phyloP scores from a whole-genome alignment of 2,888 invertebrate species.

The Leucophenga maculata region DNA sequence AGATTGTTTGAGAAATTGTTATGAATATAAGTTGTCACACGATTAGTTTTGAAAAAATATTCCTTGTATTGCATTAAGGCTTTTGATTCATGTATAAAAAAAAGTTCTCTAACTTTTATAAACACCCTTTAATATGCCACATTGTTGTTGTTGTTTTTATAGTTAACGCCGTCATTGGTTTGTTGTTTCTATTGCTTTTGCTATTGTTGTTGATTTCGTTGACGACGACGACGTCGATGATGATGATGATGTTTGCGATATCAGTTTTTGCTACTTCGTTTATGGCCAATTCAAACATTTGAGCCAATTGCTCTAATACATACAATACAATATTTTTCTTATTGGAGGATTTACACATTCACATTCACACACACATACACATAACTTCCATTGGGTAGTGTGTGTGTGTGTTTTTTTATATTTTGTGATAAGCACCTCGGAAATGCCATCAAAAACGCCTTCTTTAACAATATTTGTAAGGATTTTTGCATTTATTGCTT shows the following conservation, averaged over 20 bases:
- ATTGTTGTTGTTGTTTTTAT: constrained; percentile 49
- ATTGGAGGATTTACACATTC: no score
- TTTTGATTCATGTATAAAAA: no score
- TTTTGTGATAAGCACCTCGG: constrained; percentile 59
- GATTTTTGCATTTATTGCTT: constrained; percentile 65
- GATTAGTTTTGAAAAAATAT: no score
- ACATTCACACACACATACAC: no score
- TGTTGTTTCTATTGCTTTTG: constrained; percentile 11
- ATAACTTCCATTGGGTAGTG: neutral
- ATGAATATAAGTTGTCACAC: no score
- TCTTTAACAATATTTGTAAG: constrained; percentile 63
- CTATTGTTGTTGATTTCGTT: constrained; percentile 11
- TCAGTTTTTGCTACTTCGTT: constrained; percentile 3
- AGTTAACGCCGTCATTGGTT: neutral
- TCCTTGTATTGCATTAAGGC: no score
- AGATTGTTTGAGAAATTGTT: no score
- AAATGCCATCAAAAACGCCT: constrained; percentile 56
- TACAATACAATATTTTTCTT: constrained; percentile 2
- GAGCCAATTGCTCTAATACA: neutral
- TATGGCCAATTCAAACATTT: neutral
- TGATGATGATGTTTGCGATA: constrained; percentile 5
- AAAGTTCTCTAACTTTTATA: no score
- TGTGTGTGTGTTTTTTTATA: constrained; percentile 45
- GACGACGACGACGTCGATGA: neutral
- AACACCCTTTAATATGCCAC: constrained; percentile 52